phyloP scores from a whole-genome alignment of 2,113 vertebrate genomes.

The Oreotragus oreotragus region DNA sequence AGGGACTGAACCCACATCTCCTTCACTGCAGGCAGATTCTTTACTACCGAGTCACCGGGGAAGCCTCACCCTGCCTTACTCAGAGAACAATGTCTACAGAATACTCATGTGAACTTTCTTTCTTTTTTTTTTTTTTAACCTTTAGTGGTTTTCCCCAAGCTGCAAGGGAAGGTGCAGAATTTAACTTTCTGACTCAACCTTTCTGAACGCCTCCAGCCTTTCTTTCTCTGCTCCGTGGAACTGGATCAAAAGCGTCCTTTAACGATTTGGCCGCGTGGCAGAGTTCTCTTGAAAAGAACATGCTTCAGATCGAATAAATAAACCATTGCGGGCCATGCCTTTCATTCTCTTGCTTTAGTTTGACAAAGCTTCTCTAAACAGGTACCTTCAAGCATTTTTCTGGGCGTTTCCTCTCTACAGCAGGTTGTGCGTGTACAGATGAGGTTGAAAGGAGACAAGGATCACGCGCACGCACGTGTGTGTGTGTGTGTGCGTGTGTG shows the following conservation, averaged over 20 bases:
- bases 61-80: rapidly evolving
- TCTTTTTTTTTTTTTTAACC: not conserved
- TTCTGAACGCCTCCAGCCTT: not conserved
- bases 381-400: not conserved
- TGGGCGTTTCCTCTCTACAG: rapidly evolving
- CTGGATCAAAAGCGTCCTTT: not conserved
- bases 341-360: not conserved
- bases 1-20: not conserved
- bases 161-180: not conserved
- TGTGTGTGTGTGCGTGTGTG: not conserved
- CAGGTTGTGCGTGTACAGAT: rapidly evolving
- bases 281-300: not conserved
- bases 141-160: not conserved
- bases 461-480: rapidly evolving
- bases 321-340: rapidly evolving
- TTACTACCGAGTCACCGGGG: not conserved
- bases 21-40: not conserved
- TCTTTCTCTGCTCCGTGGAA: not conserved
- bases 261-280: not conserved
- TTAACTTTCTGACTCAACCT: not conserved
- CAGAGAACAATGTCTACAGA: not conserved
- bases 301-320: not conserved
- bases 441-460: not conserved
- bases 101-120: not conserved
- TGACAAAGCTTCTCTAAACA: not conserved